A percentile compares a stretch with the other conserved stretches of the same genome.
Conservation (phyloP, 2,888 invertebrate genomes). For the Rhagonycha lutea region DNA sequence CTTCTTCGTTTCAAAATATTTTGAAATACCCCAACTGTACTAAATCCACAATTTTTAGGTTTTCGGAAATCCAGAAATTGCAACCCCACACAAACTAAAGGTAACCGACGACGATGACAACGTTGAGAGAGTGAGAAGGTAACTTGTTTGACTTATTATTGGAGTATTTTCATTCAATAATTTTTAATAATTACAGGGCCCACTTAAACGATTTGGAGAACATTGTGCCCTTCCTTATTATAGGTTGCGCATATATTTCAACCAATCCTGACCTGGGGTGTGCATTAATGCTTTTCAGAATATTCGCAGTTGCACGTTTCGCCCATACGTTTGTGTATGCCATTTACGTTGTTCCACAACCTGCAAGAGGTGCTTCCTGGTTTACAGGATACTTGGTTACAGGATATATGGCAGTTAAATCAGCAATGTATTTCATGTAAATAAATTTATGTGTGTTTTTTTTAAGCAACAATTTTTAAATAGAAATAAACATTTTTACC, state of each 20-base stretch:
- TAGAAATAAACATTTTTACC: not conserved
- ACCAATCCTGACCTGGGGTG: slow-evolving; percentile 54
- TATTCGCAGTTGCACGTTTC: slow-evolving; percentile 61
- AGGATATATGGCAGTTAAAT: slow-evolving; percentile 39
- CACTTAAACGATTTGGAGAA: slow-evolving; percentile 76
- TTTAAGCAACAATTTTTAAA: not conserved
- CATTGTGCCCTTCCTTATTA: slow-evolving; percentile 66
- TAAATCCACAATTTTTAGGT: slow-evolving; percentile 51
- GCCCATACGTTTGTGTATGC: slow-evolving; percentile 69
- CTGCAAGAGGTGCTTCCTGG: slow-evolving; percentile 42
- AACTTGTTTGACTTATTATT: not conserved
- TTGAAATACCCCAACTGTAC: no score
- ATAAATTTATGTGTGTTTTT: not conserved
- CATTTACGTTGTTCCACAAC: slow-evolving; percentile 64
- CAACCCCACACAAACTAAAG: slow-evolving; percentile 44
- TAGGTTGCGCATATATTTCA: slow-evolving; percentile 65
- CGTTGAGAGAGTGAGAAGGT: slow-evolving; percentile 55
- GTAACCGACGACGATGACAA: slow-evolving; percentile 53
- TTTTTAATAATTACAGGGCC: slow-evolving; percentile 55
- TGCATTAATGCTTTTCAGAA: slow-evolving; percentile 59
- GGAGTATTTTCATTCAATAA: not conserved
- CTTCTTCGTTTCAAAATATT: no score
- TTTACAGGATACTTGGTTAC: slow-evolving; percentile 38
- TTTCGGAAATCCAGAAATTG: slow-evolving; percentile 61
- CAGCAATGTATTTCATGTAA: slow-evolving; percentile 12